Evolutionary conservation across 2,797 vertebrate genomes (phyloP).

Genomic region (Rhinogobio ventralis): DNA sequence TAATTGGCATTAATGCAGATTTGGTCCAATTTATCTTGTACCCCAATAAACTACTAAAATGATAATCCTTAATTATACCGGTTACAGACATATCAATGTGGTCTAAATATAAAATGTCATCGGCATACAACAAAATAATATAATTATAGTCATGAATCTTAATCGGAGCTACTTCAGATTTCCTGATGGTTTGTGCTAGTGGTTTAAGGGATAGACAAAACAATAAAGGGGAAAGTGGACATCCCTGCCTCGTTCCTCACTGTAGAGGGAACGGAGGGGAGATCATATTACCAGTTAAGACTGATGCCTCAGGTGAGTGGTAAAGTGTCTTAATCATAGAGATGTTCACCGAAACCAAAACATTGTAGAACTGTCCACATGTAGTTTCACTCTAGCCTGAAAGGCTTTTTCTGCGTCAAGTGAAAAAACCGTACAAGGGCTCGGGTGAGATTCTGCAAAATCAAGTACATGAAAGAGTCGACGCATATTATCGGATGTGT

Average conservation of each 20-base stretch:
- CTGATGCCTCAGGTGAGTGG: constrained; percentile 3
- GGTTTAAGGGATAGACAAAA: neutral
- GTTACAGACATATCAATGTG: neutral
- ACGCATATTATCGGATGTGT: neutral
- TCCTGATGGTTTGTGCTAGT: neutral
- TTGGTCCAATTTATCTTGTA: neutral
- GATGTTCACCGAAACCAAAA: neutral
- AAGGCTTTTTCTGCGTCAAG: neutral
- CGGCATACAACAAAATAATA: neutral
- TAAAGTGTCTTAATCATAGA: neutral
- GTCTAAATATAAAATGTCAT: neutral
- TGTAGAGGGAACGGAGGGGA: neutral
- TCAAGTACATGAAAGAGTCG: neutral
- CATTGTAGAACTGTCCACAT: neutral
- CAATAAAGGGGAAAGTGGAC: neutral
- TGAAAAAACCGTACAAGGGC: neutral
- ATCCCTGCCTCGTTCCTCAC: too few relatives aligned
- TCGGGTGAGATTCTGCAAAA: neutral
- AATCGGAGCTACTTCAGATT: neutral
- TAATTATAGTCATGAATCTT: neutral
- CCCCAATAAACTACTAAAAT: neutral
- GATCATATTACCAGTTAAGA: neutral
- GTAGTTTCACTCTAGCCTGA: neutral
- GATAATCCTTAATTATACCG: neutral
- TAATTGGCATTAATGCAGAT: neutral